Evolutionary conservation across 1,140 invertebrate species (phyloP), one percentile per base, ranked within the genome.

Genomic region (Dreissena rostriformis): DNA sequence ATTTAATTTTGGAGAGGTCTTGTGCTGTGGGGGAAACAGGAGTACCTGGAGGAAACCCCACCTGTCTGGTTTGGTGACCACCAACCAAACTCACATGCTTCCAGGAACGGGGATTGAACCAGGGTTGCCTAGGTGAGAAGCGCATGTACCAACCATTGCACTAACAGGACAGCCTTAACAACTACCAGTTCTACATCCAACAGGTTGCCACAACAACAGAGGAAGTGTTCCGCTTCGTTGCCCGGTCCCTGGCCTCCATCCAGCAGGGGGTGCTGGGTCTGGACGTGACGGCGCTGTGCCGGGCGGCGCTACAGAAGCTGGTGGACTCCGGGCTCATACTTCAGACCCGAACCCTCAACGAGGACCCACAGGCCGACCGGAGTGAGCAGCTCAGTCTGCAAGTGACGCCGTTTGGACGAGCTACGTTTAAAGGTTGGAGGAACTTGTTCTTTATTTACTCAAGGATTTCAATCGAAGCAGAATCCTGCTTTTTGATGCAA

Each of bases 391-490:
- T 70, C 49, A 79, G 26, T 71, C 74, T 92, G 22, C 87, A 90
- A 51, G 89, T 92, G 11, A 91, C 91, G 28, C 57, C 71, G 11
- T 94, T 98, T 22, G 97, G 97, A 51, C 95, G 94, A 89, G 97
- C 97, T 24, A 96, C 97, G 52, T 96, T 97, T 88, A 97, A 97
- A 96, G 97, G 96, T 96, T 12, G 63, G 19, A 12, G 19, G 28
- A 19, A 19, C 19, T 24, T 24, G 12, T n/a, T n/a, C 19, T 63
- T n/a, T 63, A 63, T 63, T 63, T 63, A 57, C 14, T n/a, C 14
- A 57, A 15, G 55, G 55, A n/a, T n/a, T n/a, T n/a, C n/a, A n/a
- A n/a, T n/a, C n/a, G n/a, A n/a, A n/a, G n/a, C n/a, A n/a, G n/a
- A n/a, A n/a, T n/a, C n/a, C n/a, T n/a, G n/a, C n/a, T n/a, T n/a